phyloP scores from a whole-genome alignment of 1,140 invertebrate genomes.

The Telenomus remus region DNA sequence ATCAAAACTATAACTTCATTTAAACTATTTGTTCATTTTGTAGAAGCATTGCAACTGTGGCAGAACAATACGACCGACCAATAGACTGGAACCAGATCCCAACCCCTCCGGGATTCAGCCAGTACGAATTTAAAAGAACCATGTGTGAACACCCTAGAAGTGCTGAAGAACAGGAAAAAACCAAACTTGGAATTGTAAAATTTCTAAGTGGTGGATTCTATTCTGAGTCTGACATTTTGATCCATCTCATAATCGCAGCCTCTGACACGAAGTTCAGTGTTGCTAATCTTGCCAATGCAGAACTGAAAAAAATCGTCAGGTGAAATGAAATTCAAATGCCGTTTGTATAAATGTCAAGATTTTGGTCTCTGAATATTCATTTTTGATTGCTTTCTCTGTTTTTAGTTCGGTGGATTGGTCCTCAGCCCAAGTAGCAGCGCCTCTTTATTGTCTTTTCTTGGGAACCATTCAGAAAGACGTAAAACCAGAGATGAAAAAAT shows the following conservation, averaged over 20 bases:
- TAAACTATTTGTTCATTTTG: no score
- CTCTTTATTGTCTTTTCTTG: slow-evolving; percentile 86
- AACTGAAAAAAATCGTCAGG: slow-evolving; percentile 83
- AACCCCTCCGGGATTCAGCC: slow-evolving; percentile 87
- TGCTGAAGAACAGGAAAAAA: slow-evolving; percentile 88
- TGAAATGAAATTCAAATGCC: slow-evolving; percentile 60
- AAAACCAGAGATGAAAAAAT: slow-evolving; percentile 80
- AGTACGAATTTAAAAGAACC: slow-evolving; percentile 86
- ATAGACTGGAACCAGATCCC: slow-evolving; percentile 76
- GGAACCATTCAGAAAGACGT: slow-evolving; percentile 79
- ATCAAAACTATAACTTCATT: no score
- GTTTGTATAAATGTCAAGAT: background rate
- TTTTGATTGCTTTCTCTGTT: slow-evolving; percentile 27
- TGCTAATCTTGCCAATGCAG: slow-evolving; percentile 85
- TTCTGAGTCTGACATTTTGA: slow-evolving; percentile 83
- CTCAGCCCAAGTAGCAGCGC: slow-evolving; percentile 79
- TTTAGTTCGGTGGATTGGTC: slow-evolving; percentile 86
- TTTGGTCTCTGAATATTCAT: no score
- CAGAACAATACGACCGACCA: slow-evolving; percentile 63
- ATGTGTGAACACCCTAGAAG: slow-evolving; percentile 84
- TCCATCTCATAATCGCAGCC: slow-evolving; percentile 88
- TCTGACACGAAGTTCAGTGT: slow-evolving; percentile 90
- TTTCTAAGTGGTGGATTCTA: slow-evolving; percentile 88
- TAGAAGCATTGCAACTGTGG: slow-evolving; percentile 57
- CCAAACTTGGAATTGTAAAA: slow-evolving; percentile 87